Evolutionary conservation across 1,140 invertebrate species (phyloP), one percentile per base, ranked within the genome.

Genomic region (Atta colombica): DNA sequence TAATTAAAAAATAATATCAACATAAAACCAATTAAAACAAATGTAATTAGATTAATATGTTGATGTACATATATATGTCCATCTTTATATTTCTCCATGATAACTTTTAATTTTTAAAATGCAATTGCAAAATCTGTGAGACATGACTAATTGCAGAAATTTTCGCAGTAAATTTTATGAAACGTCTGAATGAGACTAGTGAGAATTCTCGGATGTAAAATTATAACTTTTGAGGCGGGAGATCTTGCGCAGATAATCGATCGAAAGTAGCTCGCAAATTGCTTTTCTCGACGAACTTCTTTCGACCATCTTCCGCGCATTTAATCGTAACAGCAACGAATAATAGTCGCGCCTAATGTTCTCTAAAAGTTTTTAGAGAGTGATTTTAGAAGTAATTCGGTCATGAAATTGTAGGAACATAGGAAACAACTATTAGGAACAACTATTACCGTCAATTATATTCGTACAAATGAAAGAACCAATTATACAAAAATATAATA

Each of bases 351-450:
- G 65, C 51, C 49, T 80, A 80, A 86, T 86, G 65, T 61, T 51
- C 51, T 77, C 16, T n/a, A 21, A 80, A 86, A 80, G 51, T 80
- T 80, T 61, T 69, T 69, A 69, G 66, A 69, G 66, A 69, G n/a
- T 16, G 18, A 77, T 77, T 80, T 86, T 68, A 51, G 12, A 69
- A 69, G 49, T 78, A 18, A 61, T 53, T 55, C 39, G 51, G 28
- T 69, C 39, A 21, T 18, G 63, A 12, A 78, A 78, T 60, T 28
- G 49, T 75, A 61, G 31, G 21, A 45, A 25, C 4, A 53, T 58
- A 77, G 31, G 25, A 25, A 25, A 25, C 21, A 25, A 25, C 25
- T 25, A 25, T 25, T 25, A 25, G 25, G 21, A 45, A 25, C 4
- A 53, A 35, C 35, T 35, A 68, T 68, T 51, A 68, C 0, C 7